phyloP scores from a whole-genome alignment of 2,113 vertebrate genomes.

The Cichladusa arquata region DNA sequence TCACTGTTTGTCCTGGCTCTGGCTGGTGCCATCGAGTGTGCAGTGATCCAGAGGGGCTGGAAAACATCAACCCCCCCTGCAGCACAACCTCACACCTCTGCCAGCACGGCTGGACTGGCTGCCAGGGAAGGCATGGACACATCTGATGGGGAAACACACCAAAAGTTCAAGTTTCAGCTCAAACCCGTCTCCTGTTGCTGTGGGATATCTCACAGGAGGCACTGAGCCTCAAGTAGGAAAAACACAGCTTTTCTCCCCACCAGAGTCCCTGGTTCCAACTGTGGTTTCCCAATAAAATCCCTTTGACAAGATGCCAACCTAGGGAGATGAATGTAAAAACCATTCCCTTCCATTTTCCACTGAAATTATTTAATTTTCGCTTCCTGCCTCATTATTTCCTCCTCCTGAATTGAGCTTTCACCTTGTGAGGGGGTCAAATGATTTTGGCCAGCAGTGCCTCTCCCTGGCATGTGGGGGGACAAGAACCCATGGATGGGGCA shows the following conservation, averaged over 20 bases:
- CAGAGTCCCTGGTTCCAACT: background rate
- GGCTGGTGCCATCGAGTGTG: fast-evolving
- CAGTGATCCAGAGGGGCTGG: fast-evolving
- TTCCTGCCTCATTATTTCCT: background rate
- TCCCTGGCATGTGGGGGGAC: fast-evolving
- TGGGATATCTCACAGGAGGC: background rate
- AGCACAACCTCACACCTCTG: fast-evolving
- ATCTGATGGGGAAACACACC: background rate
- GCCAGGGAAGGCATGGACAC: background rate
- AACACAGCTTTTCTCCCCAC: background rate
- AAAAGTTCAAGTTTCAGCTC: constrained; percentile 1
- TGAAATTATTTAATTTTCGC: background rate
- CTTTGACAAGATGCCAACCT: background rate
- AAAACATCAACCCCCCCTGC: background rate
- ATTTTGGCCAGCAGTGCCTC: background rate
- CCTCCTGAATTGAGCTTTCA: background rate
- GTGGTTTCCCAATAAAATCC: background rate
- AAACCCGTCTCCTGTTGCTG: background rate
- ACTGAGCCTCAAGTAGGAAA: background rate
- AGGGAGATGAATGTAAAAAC: background rate
- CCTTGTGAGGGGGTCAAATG: background rate
- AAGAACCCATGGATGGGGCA: fast-evolving
- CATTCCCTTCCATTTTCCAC: background rate
- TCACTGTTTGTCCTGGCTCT: background rate
- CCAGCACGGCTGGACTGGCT: background rate